A percentile compares a stretch with the other conserved stretches of the same genome.
Evolutionary conservation across 2,888 invertebrate genomes (phyloP).

Genomic region (Taphrorychus bicolor): DNA sequence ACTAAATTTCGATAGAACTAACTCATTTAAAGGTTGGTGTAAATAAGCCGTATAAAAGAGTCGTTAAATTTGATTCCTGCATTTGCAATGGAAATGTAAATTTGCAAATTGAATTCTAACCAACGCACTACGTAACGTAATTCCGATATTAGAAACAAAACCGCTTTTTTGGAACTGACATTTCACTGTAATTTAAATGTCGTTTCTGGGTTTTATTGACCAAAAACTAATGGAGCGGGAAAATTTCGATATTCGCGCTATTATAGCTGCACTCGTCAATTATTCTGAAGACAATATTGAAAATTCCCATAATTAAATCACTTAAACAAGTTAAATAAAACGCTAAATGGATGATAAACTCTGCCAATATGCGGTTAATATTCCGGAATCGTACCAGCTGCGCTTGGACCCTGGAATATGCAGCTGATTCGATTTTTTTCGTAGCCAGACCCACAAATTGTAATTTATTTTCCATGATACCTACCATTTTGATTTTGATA

Average conservation of each 20-base stretch:
- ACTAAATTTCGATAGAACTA: too few relatives aligned
- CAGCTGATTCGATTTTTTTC: slow-evolving; percentile 1
- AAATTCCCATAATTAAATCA: neutral
- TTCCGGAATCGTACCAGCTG: neutral
- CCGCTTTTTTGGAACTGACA: too few relatives aligned
- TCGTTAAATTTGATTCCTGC: too few relatives aligned
- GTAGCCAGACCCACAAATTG: neutral
- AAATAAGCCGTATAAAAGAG: too few relatives aligned
- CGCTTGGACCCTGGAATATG: neutral
- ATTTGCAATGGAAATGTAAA: too few relatives aligned
- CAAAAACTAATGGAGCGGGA: neutral
- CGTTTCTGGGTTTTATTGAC: neutral
- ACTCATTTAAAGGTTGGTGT: too few relatives aligned
- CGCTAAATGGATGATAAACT: neutral
- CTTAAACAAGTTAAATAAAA: neutral
- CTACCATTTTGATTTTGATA: slow-evolving; percentile 1
- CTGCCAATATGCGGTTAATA: slow-evolving; percentile 2
- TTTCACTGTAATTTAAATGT: neutral
- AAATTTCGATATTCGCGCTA: neutral
- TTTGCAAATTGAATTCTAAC: too few relatives aligned
- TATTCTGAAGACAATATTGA: neutral
- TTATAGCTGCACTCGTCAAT: neutral
- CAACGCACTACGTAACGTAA: too few relatives aligned
- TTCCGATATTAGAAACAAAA: too few relatives aligned
- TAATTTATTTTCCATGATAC: slow-evolving; percentile 7